A percentile compares a stretch with the other conserved stretches of the same genome.
These are phyloP conservation scores for Dallia pectoralis DNA, from an alignment of 2,797 vertebrate genomes.

Conservation along the genomic window DNA sequence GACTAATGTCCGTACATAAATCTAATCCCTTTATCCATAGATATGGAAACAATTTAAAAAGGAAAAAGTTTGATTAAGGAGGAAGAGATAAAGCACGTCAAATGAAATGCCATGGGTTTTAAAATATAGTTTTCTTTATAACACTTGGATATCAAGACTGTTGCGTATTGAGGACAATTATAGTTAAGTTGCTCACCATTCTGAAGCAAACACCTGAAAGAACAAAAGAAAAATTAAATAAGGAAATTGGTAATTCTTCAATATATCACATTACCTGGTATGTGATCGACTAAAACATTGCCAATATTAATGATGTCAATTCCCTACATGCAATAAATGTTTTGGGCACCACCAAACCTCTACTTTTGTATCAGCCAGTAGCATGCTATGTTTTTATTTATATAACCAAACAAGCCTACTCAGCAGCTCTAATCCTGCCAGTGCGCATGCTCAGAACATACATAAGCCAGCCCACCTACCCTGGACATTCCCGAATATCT, in stretches of 20 bases:
- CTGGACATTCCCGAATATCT: constrained; percentile 86
- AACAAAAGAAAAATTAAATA: constrained; percentile 28
- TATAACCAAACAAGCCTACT: neutral
- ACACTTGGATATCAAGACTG: neutral
- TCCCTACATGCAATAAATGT: neutral
- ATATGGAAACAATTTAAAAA: neutral
- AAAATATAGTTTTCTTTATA: neutral
- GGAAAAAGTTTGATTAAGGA: neutral
- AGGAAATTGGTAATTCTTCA: neutral
- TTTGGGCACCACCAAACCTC: neutral
- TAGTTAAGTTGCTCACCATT: constrained; percentile 79
- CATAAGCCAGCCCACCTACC: constrained; percentile 65
- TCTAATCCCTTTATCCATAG: neutral
- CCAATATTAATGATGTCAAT: neutral
- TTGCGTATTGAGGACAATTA: neutral
- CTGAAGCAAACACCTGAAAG: constrained; percentile 90
- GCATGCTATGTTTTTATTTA: neutral
- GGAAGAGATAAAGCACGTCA: neutral
- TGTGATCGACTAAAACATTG: neutral
- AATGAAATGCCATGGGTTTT: neutral
- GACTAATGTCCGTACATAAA: too few species aligned
- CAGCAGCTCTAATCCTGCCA: neutral
- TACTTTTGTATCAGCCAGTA: neutral
- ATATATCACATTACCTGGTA: neutral
- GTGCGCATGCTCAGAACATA: neutral